Evolutionary conservation across 2,888 invertebrate species (phyloP).

Genomic region (Phaedon cochleariae): DNA sequence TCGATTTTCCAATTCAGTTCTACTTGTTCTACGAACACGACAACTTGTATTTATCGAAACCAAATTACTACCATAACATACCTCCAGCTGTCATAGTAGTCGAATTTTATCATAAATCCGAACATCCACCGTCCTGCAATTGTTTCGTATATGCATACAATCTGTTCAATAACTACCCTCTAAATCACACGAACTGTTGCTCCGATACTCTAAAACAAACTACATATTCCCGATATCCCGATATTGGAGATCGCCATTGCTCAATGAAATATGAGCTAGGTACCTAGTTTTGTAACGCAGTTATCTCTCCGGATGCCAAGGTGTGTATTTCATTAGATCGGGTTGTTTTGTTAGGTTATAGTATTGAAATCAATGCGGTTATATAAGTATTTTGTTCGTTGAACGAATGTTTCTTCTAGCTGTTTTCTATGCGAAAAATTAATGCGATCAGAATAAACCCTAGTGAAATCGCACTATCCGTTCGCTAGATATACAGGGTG

Average conservation of each 20-base stretch:
- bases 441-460: too few species aligned
- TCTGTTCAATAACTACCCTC: neutral
- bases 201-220: neutral
- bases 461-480: too few species aligned
- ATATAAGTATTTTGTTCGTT: too few species aligned
- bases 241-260: neutral
- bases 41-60: neutral
- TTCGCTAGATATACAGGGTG: too few species aligned
- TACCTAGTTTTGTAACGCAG: neutral
- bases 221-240: neutral
- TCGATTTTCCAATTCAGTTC: too few species aligned
- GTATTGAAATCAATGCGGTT: too few species aligned
- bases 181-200: conserved; percentile 1
- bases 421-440: too few species aligned
- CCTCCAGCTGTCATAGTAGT: neutral
- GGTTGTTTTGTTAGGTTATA: too few species aligned
- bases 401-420: too few species aligned
- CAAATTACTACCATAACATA: neutral
- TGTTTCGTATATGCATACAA: neutral
- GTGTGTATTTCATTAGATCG: too few species aligned
- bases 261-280: neutral
- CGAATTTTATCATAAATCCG: neutral
- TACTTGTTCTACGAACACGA: too few species aligned
- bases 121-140: neutral
- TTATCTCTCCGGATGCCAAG: neutral